Evolutionary conservation across 2,113 vertebrate genomes (phyloP), one percentile per base, ranked within the genome.

Genomic region (Todiramphus chloris): DNA sequence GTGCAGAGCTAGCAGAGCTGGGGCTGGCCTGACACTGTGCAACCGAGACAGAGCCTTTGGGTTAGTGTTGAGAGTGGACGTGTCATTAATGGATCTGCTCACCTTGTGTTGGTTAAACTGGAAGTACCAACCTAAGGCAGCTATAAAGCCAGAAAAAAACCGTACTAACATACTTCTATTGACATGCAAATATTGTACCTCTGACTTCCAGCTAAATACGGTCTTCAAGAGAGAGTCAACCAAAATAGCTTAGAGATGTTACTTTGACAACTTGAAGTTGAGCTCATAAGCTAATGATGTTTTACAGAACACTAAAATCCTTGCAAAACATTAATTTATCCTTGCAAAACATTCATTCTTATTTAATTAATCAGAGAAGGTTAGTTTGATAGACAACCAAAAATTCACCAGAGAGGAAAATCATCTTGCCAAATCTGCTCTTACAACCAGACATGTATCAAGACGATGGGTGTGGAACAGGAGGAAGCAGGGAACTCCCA

Each of bases 381-480:
- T 46, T 68, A 51, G 66, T 60, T 92, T 75, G 62, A 89, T 16
- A 81, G 60, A 50, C 62, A 91, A 91, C 24, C 18, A 89, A 89
- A 93, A 95, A 94, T 53, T 76, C 69, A 84, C 81, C 87, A 96
- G 89, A 87, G 83, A 95, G 94, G 81, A 95, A 96, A 91, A 75
- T 6, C 12, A 39, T 16, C 44, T 95, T 94, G 96, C 94, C 94
- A 97, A 94, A 94, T 85, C 90, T 91, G 73, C 83, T 84, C 23
- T 92, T 95, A 88, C 5, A 79, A 85, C 21, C n/a, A 91, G 92
- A 89, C 58, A 93, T 89, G 46, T 25, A 79, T 79, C 51, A 91
- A 86, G 43, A n/a, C 1, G 10, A 72, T 82, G 92, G 92, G 96
- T 84, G 92, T 93, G 96, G 89, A 95, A 73, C 21, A 72, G 56